Evolutionary conservation across 2,888 invertebrate genomes (phyloP), one percentile per base, ranked within the genome.

Genomic region (Oscheius myriophilus): DNA sequence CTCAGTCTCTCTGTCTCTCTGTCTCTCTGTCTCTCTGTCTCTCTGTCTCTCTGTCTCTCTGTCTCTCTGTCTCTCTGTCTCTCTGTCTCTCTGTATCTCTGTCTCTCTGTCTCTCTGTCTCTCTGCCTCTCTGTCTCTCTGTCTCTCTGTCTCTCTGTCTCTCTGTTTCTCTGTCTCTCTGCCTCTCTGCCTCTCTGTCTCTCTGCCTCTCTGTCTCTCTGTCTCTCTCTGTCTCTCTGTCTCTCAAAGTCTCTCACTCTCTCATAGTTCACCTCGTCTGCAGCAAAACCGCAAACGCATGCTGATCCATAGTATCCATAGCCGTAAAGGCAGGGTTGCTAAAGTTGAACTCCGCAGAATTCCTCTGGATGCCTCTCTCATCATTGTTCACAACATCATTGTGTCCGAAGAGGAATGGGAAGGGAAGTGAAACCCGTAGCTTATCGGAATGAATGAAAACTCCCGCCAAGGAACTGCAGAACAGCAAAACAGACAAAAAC

Each of bases 281-380:
- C 18, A 81, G 57, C 42, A 81, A 67, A 45, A 81, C 79, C 11
- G 79, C 76, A 70, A 73, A 79, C 42, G 65, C 71, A 42, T 75
- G 66, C 39, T 66, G 62, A 55, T 76, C 70, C 26, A 70, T 45
- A 54, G 69, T 71, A 54, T 69, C 66, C 39, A 78, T 54, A 33
- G 75, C 58, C 7, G 72, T 67, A 67, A 80, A 84, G 9, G 74
- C 72, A 16, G 84, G 81, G 73, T 83, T 85, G 11, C 78, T 67
- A 39, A 63, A 74, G 69, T 84, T 84, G 70, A 84, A 84, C 41
- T 69, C 62, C 26, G 69, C 70, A 1, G 42, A 11, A 14, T n/a
- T 69, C n/a, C 67, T 41, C 33, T 43, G 41, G 3, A 78, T 54
- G 23, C 74, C 78, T 6, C 3, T 6, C 18, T 74, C 62, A 51